phyloP scores from a whole-genome alignment of 2,888 invertebrate genomes.

The Drosophila antonietae region DNA sequence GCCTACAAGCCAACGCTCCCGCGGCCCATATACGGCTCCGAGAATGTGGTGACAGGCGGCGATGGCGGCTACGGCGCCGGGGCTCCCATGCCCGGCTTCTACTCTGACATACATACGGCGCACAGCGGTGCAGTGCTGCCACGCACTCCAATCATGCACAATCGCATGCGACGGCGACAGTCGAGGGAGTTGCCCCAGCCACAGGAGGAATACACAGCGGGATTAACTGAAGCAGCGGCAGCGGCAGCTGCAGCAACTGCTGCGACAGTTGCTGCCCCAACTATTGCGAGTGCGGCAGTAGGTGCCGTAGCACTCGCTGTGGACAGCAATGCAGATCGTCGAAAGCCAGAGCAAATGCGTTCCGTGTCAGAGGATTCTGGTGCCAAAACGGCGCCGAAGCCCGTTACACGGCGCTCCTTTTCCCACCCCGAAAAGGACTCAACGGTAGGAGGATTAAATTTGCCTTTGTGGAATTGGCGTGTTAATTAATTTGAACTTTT shows the following conservation, averaged over 20 bases:
- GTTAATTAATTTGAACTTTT: neutral
- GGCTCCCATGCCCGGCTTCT: constrained; percentile 47
- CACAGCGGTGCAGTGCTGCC: constrained; percentile 73
- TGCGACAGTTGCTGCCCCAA: neutral
- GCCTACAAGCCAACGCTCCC: constrained; percentile 61
- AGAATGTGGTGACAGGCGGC: constrained; percentile 66
- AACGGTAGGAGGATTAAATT: constrained; percentile 62
- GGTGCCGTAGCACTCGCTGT: neutral
- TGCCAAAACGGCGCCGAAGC: constrained; percentile 79
- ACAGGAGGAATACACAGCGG: constrained; percentile 67
- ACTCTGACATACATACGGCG: constrained; percentile 47
- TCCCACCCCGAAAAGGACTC: constrained; percentile 84
- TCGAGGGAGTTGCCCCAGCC: constrained; percentile 78
- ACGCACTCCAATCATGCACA: constrained; percentile 81
- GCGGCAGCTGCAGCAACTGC: neutral
- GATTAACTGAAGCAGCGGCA: constrained; percentile 25
- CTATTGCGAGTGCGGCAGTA: neutral
- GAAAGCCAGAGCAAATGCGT: constrained; percentile 84
- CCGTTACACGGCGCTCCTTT: constrained; percentile 83
- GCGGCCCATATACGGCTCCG: constrained; percentile 80
- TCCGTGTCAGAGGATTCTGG: constrained; percentile 84
- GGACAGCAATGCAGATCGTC: constrained; percentile 60
- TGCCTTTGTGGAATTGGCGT: neutral
- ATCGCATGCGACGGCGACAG: constrained; percentile 78
- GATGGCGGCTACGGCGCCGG: constrained; percentile 32